Percentiles rank a stretch among this genome's conserved stretches.
These are phyloP conservation scores for Chrysogorgia sp. DNA, from an alignment of 92 coral and sea anemone genomes.

Conservation along the genomic window DNA sequence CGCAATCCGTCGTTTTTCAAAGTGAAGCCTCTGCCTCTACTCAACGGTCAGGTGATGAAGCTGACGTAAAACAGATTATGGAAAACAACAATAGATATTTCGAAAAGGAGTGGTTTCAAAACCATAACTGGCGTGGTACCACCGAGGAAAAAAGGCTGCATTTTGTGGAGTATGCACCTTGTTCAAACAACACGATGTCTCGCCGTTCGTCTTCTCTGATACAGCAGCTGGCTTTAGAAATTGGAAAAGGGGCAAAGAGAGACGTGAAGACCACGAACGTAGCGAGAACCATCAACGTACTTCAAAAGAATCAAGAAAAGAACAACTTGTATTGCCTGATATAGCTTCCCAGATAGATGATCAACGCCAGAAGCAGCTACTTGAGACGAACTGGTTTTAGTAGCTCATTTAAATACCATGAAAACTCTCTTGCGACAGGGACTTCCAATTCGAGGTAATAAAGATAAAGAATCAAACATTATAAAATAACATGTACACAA, in stretches of 20 bases:
- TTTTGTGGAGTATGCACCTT: constrained; percentile 20
- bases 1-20: not conserved
- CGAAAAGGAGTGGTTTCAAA: constrained; percentile 13
- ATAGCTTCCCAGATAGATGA: constrained; percentile 7
- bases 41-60: constrained; percentile 16
- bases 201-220: constrained; percentile 2
- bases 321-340: not conserved
- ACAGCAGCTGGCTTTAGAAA: too few species aligned
- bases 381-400: constrained; percentile 13
- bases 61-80: constrained; percentile 13
- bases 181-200: not conserved
- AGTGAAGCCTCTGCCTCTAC: constrained; percentile 29
- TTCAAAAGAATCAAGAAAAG: not conserved
- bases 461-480: too few species aligned
- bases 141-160: constrained; percentile 1
- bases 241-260: constrained; percentile 13
- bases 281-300: not conserved
- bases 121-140: constrained; percentile 20
- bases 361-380: constrained; percentile 9
- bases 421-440: not conserved
- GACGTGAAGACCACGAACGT: constrained; percentile 7
- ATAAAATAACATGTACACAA: too few species aligned
- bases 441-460: constrained; percentile 2
- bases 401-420: constrained; percentile 23
- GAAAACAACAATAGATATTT: constrained; percentile 13